A percentile compares a stretch with the other conserved stretches of the same genome.
Evolutionary conservation across 2,888 invertebrate species (phyloP).

Genomic region (Acanthopleura granulata): DNA sequence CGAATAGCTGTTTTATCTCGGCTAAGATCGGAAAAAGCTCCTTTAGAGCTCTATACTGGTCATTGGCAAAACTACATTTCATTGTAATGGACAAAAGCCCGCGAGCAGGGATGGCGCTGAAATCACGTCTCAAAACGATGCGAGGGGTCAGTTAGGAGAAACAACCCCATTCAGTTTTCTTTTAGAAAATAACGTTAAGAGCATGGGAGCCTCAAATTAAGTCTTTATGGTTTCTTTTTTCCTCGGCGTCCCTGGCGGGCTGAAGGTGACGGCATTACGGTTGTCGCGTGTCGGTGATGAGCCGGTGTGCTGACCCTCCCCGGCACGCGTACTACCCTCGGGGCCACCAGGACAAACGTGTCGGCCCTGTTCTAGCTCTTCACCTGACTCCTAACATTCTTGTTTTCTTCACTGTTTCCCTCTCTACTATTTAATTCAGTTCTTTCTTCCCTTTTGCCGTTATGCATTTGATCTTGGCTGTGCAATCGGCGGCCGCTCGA

Average conservation of each 20-base stretch:
- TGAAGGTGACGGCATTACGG: not conserved
- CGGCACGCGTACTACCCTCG: not conserved
- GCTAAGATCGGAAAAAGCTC: too few species aligned
- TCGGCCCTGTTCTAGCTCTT: not conserved
- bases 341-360: not conserved
- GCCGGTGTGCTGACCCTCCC: not conserved
- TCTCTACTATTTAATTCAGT: not conserved
- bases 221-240: conserved; percentile 16
- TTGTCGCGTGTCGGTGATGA: not conserved
- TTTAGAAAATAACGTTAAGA: not conserved
- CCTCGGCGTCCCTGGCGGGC: not conserved
- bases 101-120: not conserved
- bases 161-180: not conserved
- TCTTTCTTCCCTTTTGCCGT: conserved; percentile 1
- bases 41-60: too few species aligned
- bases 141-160: not conserved
- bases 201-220: conserved; percentile 7
- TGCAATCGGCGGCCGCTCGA: not conserved
- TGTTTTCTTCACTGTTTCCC: not conserved
- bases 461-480: conserved; percentile 10
- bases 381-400: conserved; percentile 5
- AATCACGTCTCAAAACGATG: too few species aligned
- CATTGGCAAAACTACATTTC: too few species aligned
- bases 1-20: too few species aligned
- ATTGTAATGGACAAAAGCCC: not conserved